Base-by-base conservation (phyloP, 2,113 vertebrate genomes). In the Artemisiospiza belli region DNA sequence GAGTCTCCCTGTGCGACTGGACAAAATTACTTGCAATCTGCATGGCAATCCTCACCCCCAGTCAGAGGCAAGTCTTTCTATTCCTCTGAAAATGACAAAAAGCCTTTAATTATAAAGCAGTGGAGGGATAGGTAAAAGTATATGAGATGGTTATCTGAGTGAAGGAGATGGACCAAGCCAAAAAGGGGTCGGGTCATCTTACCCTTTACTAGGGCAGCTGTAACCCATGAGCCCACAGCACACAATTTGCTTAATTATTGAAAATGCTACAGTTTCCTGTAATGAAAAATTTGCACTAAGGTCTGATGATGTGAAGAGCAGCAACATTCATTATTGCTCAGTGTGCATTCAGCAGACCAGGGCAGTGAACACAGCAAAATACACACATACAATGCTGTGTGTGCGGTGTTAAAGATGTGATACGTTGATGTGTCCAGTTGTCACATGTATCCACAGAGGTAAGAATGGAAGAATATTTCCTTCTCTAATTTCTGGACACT, bases 181-280 rank as follows among this genome's bases (percentile, higher is more conserved):
- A 51, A 77, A 75, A 52, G 5, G 2, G 12, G 15, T 37, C 24
- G 2, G 12, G 15, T 37, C 24, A 46, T 78, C 31, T 75, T 41
- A 31, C 4, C 43, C 30, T 74, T 80, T 43, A 89, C 11, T 15
- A 67, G 54, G 33, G 30, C 25, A 62, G 10, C 22, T 16, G 10
- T n/a, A 70, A 51, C 5, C 2, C 4, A 10, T 39, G 33, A 74
- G n/a, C 25, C 13, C 37, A 20, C 0, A 0, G 46, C 8, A 58
- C 2, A 63, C 3, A 1, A 6, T 39, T 88, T 83, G 7, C 13
- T 35, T 67, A 87, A 52, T 44, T 47, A 52, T 2, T 2, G 63
- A 47, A 92, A 68, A 78, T 44, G 11, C 4, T 67, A 15, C 16
- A 35, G 8, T 51, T 75, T 81, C 43, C 33, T 67, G 9, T 37